Evolutionary conservation across 2,888 invertebrate species (phyloP).

Genomic region (Notodonta ziczac): DNA sequence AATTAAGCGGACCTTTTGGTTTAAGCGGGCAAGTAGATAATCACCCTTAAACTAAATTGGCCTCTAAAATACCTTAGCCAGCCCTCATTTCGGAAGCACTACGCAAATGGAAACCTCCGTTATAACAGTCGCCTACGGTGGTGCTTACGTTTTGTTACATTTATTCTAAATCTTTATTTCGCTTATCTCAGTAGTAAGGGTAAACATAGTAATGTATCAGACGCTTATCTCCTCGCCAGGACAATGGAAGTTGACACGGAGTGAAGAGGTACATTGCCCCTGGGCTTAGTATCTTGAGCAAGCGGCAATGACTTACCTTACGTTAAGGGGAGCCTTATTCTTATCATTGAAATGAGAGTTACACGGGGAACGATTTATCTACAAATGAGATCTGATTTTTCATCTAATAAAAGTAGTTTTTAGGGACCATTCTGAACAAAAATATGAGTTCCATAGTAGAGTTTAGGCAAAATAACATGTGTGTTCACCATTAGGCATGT

Average conservation of each 20-base stretch:
- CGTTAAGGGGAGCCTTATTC: neutral
- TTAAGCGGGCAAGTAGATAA: no score
- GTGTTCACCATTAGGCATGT: no score
- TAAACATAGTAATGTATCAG: constrained; percentile 3
- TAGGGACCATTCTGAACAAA: no score
- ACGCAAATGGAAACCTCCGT: neutral
- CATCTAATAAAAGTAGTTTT: no score
- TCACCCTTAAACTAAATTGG: no score
- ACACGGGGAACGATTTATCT: no score
- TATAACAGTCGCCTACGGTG: neutral
- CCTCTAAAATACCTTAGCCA: no score
- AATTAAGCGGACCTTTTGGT: no score
- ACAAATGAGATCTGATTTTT: no score
- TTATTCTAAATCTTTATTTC: constrained; percentile 2
- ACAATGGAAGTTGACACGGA: constrained; percentile 1
- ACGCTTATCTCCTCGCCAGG: constrained; percentile 2
- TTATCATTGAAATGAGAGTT: no score
- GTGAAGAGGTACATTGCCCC: neutral
- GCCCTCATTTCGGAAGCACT: neutral
- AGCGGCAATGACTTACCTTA: neutral
- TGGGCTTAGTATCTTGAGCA: neutral
- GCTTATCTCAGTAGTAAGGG: constrained; percentile 1
- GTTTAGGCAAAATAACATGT: no score
- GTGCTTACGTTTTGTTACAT: neutral
- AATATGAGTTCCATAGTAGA: no score